Conservation (phyloP, 2,797 vertebrate species). For the Rhincodon typus region DNA sequence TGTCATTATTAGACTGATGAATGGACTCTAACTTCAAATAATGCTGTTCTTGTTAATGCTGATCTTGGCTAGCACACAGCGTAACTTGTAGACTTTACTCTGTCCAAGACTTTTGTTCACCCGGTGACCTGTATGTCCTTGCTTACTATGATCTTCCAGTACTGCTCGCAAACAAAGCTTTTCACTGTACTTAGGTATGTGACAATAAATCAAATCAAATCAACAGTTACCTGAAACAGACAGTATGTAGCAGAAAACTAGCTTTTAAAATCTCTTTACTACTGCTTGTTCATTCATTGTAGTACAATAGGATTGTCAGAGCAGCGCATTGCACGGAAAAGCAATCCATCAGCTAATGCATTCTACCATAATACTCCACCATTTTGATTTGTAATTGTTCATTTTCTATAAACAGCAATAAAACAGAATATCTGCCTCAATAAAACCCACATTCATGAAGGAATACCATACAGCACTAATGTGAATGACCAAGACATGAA, state of each 20-base stretch:
- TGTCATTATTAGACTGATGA: too few species aligned
- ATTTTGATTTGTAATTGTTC: neutral
- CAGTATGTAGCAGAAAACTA: neutral
- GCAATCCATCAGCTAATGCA: neutral
- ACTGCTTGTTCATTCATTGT: neutral
- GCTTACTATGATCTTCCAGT: too few species aligned
- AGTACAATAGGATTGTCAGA: neutral
- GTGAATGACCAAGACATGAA: neutral
- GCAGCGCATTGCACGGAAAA: neutral
- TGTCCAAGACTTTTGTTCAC: too few species aligned
- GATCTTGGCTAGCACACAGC: too few species aligned
- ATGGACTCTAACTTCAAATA: too few species aligned
- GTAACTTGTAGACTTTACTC: too few species aligned
- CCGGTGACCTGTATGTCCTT: too few species aligned
- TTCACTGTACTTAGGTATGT: too few species aligned
- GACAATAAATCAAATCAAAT: too few species aligned
- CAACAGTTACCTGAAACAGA: neutral
- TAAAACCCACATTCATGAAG: neutral
- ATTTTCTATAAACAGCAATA: neutral
- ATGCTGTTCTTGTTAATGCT: too few species aligned
- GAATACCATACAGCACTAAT: neutral
- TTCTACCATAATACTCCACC: too few species aligned
- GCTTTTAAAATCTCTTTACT: neutral
- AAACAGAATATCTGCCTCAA: neutral
- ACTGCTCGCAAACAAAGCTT: too few species aligned